Conservation (phyloP, 2,113 vertebrate genomes). For the Festucalex cinctus region DNA sequence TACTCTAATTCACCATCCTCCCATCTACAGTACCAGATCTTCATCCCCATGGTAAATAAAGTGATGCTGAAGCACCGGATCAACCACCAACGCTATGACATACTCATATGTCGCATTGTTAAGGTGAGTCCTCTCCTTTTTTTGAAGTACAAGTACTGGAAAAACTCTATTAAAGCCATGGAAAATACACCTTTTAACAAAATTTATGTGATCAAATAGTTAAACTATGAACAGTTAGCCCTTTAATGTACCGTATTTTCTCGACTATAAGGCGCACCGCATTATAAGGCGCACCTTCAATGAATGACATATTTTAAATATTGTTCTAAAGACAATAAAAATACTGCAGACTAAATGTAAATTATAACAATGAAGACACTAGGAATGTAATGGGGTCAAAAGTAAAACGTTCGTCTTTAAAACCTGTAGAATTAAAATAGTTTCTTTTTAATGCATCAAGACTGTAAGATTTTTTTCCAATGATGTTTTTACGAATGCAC, state of each 20-base stretch:
- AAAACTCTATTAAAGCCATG: background rate
- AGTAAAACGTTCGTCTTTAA: no score
- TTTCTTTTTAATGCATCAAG: no score
- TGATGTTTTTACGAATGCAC: no score
- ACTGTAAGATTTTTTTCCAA: no score
- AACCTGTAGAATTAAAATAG: no score
- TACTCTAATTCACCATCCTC: conserved; percentile 20
- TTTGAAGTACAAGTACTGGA: background rate
- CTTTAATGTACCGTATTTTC: background rate
- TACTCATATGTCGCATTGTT: conserved; percentile 95
- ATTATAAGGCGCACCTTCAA: no score
- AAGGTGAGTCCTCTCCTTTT: conserved; percentile 76
- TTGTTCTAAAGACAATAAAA: no score
- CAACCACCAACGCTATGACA: conserved; percentile 94
- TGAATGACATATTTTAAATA: no score
- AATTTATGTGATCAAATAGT: background rate
- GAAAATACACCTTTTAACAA: background rate
- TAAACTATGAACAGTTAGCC: background rate
- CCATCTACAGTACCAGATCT: conserved; percentile 91
- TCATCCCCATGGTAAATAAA: conserved; percentile 99
- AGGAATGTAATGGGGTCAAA: no score
- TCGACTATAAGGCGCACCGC: no score
- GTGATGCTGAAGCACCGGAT: conserved; percentile 92
- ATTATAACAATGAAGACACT: no score
- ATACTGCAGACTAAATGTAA: no score